Base-by-base conservation (phyloP, 2,888 invertebrate genomes). In the Agriopis marginaria region DNA sequence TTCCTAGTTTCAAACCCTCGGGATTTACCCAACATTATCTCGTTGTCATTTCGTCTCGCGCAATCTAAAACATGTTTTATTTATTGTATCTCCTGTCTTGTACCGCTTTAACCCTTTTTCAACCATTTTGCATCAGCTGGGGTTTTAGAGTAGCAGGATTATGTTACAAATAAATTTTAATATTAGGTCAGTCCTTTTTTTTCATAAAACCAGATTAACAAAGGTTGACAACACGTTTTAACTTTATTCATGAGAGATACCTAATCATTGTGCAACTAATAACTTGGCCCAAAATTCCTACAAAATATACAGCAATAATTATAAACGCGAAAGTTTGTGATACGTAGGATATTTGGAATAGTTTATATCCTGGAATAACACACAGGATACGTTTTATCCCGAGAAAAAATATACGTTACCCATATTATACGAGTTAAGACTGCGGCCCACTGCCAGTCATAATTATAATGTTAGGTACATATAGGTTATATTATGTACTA, bases 61-160 rank as follows among this genome's bases (percentile, higher is more conserved):
- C 49, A 65, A 69, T 69, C 69, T 58, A 23, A 65, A 50, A 23
- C 23, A 69, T 69, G 69, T 69, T 65, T 65, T 65, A 69, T 65
- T 60, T 60, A 60, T 61, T 40, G 51, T 51, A 51, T 51, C 7
- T 51, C 42, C 14, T 42, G 47, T 39, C 9, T 7, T 7, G 14
- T 44, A 59, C 44, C 54, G n/a, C n/a, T 47, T 54, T 7, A 47
- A 61, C 53, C 51, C 61, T 49, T 50, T 49, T 53, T 14, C 14
- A 44, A 54, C 17, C 32, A 40, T 56, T 58, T 44, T 63, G n/a
- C 17, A 39, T 50, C 62, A 56, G 23, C 56, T 62, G 54, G 44
- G 14, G 42, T 56, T 11, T 56, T 56, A 56, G 42, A 56, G 12
- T 40, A 54, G 32, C 23, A 54, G 39, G 55, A n/a, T 10, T 14